Percentiles rank a stretch among this genome's conserved stretches.
Evolutionary conservation across 1,140 invertebrate species (phyloP).

Genomic region (Heliconius hermathena): DNA sequence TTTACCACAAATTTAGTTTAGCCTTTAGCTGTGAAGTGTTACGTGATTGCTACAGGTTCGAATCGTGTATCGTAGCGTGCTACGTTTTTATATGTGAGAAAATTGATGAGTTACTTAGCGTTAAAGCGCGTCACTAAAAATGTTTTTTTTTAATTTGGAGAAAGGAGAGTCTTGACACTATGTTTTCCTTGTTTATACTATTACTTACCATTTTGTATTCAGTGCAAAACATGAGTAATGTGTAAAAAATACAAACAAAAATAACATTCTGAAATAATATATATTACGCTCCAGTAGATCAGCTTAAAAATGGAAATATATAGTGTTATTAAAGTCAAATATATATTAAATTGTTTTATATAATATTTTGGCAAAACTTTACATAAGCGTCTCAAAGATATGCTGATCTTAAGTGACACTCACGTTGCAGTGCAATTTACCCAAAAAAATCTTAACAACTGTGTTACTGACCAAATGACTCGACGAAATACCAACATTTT

Average conservation of each 20-base stretch:
- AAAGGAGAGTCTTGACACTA: background rate
- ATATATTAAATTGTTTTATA: background rate
- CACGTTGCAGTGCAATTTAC: background rate
- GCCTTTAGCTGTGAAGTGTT: background rate
- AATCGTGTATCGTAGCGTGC: too few relatives aligned
- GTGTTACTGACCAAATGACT: conserved; percentile 5
- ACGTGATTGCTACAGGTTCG: too few relatives aligned
- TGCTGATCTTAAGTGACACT: background rate
- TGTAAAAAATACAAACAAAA: too few relatives aligned
- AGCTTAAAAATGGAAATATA: too few relatives aligned
- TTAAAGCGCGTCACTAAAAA: too few relatives aligned
- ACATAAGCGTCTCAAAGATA: background rate
- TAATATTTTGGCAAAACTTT: background rate
- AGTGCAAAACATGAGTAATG: too few relatives aligned
- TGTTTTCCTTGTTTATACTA: background rate
- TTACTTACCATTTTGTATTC: too few relatives aligned
- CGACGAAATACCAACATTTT: conserved; percentile 2
- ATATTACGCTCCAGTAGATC: too few relatives aligned
- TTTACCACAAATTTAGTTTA: background rate
- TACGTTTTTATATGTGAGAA: too few relatives aligned
- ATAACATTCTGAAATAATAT: too few relatives aligned
- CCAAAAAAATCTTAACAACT: conserved; percentile 6
- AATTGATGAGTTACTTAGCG: too few relatives aligned
- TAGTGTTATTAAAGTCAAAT: background rate
- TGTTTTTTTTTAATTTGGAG: too few relatives aligned